A percentile compares a stretch with the other conserved stretches of the same genome.
These are phyloP conservation scores for Oncorhynchus clarkii DNA, from an alignment of 2,113 vertebrate genomes.

Conservation along the genomic window DNA sequence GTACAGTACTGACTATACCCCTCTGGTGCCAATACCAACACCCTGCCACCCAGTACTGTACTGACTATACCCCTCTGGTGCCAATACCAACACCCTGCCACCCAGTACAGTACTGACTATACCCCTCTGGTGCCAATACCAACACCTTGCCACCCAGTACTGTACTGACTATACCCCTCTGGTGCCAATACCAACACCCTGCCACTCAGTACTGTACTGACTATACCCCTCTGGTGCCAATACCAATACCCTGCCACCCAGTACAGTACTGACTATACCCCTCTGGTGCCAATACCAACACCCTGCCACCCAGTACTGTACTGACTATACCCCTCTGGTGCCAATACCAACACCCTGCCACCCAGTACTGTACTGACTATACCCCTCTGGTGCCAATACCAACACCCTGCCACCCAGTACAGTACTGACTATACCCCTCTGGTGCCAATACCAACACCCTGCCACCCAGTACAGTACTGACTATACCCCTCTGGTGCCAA, in stretches of 20 bases:
- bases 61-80: conserved; percentile 16
- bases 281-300: conserved; percentile 28
- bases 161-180: conserved; percentile 3
- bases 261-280: not conserved
- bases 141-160: not conserved
- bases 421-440: conserved; percentile 6
- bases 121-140: conserved; percentile 23
- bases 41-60: not conserved
- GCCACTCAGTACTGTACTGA: not conserved
- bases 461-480: not conserved
- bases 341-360: conserved; percentile 17
- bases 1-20: not conserved
- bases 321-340: conserved; percentile 16
- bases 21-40: conserved; percentile 28
- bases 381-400: conserved; percentile 23
- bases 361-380: not conserved
- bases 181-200: conserved; percentile 25
- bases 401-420: conserved; percentile 3
- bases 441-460: conserved; percentile 26
- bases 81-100: conserved; percentile 17
- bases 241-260: conserved; percentile 6
- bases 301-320: not conserved
- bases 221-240: conserved; percentile 19
- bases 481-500: conserved; percentile 19
- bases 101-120: not conserved